Base-by-base conservation (phyloP, 1,140 invertebrate species). In the Elymnias hypermnestra region DNA sequence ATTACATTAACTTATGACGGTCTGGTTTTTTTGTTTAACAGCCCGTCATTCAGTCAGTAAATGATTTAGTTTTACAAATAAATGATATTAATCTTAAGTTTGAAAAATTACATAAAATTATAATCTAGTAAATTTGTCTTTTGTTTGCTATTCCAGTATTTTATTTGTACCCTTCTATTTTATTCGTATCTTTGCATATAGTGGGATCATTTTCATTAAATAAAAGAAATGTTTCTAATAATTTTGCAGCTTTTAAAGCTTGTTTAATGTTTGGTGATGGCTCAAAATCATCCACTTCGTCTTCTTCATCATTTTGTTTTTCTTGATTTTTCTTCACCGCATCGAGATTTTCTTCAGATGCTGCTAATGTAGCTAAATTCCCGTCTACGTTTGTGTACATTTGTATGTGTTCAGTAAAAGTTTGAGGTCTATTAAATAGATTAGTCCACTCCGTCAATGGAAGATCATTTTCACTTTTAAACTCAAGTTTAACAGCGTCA, bases 391-490 rank as follows among this genome's bases (percentile, higher is more conserved):
- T 39, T 14, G 47, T 43, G 50, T 57, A 63, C 17, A 47, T 50
- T 57, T 63, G 46, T 39, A 60, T 50, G 51, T 53, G 25, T 57
- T 22, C 44, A n/a, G 35, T 57, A 22, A 22, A 22, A 60, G 53
- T 53, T 25, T 29, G 14, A 47, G 47, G 9, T 28, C 51, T 63
- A 45, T 63, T 60, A 39, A 59, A 42, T 45, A 46, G 45, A 37
- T 50, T 23, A 49, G 47, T 57, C 53, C 53, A 63, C 35, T 63
- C 45, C 52, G 25, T 55, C 41, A 63, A 45, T 55, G 55, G 51
- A 28, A 57, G 43, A 13, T 54, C 40, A 31, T 53, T 53, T 10
- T 59, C 46, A 23, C 51, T 55, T 19, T 53, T 50, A 58, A 54
- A 55, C 31, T 55, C 23, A 29, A 55, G 39, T 41, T 41, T 14